Conservation (phyloP, 2,888 invertebrate species). For the Thecophora atra region DNA sequence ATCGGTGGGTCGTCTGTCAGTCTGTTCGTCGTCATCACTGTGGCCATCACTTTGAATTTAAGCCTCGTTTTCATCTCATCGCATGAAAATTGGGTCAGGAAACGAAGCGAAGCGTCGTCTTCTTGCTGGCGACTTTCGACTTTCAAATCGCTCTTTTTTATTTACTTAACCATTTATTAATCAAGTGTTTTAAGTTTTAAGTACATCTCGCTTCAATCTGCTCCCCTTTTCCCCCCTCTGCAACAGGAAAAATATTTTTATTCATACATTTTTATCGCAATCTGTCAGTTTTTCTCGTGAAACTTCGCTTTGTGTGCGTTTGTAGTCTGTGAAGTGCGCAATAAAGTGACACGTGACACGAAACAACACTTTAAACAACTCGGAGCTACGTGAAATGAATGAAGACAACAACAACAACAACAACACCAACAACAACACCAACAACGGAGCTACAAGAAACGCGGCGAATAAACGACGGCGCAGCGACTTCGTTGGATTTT, state of each 20-base stretch:
- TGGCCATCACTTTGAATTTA: background rate
- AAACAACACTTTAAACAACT: slow-evolving; percentile 61
- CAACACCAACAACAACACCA: background rate
- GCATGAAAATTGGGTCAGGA: background rate
- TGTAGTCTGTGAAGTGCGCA: slow-evolving; percentile 23
- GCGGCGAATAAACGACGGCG: too few species aligned
- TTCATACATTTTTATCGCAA: background rate
- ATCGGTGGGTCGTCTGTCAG: background rate
- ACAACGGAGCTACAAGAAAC: too few species aligned
- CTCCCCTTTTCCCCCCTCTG: too few species aligned
- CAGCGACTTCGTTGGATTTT: background rate
- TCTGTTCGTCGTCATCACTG: background rate
- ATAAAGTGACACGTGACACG: slow-evolving; percentile 61
- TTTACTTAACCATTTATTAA: background rate
- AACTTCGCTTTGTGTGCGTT: background rate
- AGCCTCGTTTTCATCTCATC: background rate
- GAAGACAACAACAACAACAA: background rate
- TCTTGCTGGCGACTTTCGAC: background rate
- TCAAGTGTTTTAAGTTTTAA: background rate
- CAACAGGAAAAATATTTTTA: too few species aligned
- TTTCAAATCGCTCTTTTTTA: slow-evolving; percentile 1
- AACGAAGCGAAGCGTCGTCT: background rate
- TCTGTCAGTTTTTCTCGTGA: background rate
- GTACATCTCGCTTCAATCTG: background rate
- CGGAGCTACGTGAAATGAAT: background rate